These are phyloP conservation scores for Linyphia triangularis DNA, from an alignment of 2,888 invertebrate genomes.

Conservation along the genomic window DNA sequence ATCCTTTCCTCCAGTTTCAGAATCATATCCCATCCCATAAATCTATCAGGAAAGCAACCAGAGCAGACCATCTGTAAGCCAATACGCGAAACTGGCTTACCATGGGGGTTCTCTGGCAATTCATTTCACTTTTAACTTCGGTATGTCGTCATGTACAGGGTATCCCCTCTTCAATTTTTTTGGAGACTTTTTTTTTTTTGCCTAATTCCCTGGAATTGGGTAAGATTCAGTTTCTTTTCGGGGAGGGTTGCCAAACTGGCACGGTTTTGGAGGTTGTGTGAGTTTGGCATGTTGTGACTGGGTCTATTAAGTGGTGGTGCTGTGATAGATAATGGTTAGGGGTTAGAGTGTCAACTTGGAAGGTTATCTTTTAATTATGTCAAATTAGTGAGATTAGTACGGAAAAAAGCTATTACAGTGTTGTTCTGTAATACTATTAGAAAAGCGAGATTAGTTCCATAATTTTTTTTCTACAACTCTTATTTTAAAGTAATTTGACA, in stretches of 20 bases:
- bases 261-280: background rate
- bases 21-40: slow-evolving; percentile 8
- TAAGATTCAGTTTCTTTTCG: background rate
- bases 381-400: too few relatives aligned
- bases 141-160: background rate
- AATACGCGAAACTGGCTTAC: slow-evolving; percentile 13
- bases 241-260: background rate
- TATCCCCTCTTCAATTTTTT: background rate
- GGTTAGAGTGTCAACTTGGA: too few relatives aligned
- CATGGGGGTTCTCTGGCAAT: background rate
- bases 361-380: too few relatives aligned
- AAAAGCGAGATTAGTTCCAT: too few relatives aligned
- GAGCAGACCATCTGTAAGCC: slow-evolving; percentile 18
- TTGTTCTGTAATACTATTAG: too few relatives aligned
- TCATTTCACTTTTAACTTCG: slow-evolving; percentile 23
- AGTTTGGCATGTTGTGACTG: background rate
- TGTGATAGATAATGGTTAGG: too few relatives aligned
- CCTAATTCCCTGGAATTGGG: background rate
- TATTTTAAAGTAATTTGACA: too few relatives aligned
- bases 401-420: too few relatives aligned
- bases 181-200: background rate
- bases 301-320: too few relatives aligned
- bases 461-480: too few relatives aligned
- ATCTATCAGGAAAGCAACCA: slow-evolving; percentile 3
- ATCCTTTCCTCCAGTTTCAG: background rate